A percentile compares a stretch with the other conserved stretches of the same genome.
Conservation (phyloP, 2,797 vertebrate species). For the Lepilemur ruficaudatus region DNA sequence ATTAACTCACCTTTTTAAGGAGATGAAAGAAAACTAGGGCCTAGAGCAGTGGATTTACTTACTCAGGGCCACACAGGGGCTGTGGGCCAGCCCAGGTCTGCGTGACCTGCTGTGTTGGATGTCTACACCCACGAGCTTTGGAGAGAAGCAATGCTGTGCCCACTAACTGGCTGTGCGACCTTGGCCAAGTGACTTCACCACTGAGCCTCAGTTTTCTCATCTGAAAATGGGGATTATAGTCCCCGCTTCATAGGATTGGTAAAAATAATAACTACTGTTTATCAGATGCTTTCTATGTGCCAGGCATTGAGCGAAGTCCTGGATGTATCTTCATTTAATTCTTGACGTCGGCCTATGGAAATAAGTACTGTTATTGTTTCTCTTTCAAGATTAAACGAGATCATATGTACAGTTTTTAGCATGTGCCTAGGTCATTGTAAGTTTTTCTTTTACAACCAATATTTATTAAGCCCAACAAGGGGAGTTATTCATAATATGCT, state of each 20-base stretch:
- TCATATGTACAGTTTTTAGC: background rate
- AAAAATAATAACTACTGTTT: background rate
- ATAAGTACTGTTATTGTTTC: background rate
- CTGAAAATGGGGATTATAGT: background rate
- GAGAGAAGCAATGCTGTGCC: background rate
- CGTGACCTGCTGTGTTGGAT: background rate
- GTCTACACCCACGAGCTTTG: too few relatives aligned
- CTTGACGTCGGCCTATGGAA: background rate
- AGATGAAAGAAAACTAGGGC: background rate
- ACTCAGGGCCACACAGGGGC: background rate
- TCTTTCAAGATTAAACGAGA: background rate
- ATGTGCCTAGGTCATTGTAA: background rate
- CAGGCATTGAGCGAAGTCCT: background rate
- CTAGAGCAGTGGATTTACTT: background rate
- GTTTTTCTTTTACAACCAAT: background rate
- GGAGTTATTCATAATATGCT: background rate
- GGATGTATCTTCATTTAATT: background rate
- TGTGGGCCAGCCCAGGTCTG: background rate
- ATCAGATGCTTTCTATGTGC: background rate
- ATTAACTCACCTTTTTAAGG: background rate
- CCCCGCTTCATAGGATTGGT: background rate
- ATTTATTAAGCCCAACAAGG: background rate
- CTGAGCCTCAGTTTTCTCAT: background rate
- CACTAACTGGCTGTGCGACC: background rate
- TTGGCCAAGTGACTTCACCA: background rate